phyloP scores from a whole-genome alignment of 2,797 vertebrate genomes.

The Xenopus petersii region DNA sequence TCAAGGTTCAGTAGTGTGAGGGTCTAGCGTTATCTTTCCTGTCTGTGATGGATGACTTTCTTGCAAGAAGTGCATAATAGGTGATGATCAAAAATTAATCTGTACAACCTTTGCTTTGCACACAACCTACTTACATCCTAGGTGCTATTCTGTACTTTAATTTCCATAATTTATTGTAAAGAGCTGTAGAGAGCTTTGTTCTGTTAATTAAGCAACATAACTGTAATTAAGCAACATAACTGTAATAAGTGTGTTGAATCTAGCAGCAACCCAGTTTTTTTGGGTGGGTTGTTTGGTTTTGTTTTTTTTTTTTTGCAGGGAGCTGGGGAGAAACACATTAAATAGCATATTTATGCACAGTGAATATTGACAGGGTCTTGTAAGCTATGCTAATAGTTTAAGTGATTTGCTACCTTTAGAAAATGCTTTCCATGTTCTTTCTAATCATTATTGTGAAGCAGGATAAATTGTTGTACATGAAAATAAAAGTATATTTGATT shows the following conservation, averaged over 20 bases:
- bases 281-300: no score
- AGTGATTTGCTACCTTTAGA: constrained; percentile 73
- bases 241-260: no score
- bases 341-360: constrained; percentile 64
- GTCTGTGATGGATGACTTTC: constrained; percentile 69
- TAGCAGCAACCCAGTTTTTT: no score
- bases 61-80: constrained; percentile 66
- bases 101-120: constrained; percentile 53
- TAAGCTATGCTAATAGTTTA: constrained; percentile 67
- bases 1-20: constrained; percentile 72
- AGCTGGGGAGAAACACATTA: constrained; percentile 45
- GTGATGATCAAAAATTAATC: constrained; percentile 65
- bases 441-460: constrained; percentile 71
- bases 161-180: no score
- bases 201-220: no score
- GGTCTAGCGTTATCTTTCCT: constrained; percentile 67
- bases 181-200: no score
- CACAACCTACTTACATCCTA: constrained; percentile 52
- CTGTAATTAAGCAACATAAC: no score
- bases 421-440: constrained; percentile 68
- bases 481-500: constrained; percentile 77
- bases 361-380: constrained; percentile 68
- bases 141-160: constrained; percentile 13
- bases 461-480: constrained; percentile 72
- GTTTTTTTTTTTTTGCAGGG: no score